Percentiles rank a stretch among this genome's conserved stretches.
Conservation (phyloP, 2,797 vertebrate genomes). For the Micrastur ruficollis region DNA sequence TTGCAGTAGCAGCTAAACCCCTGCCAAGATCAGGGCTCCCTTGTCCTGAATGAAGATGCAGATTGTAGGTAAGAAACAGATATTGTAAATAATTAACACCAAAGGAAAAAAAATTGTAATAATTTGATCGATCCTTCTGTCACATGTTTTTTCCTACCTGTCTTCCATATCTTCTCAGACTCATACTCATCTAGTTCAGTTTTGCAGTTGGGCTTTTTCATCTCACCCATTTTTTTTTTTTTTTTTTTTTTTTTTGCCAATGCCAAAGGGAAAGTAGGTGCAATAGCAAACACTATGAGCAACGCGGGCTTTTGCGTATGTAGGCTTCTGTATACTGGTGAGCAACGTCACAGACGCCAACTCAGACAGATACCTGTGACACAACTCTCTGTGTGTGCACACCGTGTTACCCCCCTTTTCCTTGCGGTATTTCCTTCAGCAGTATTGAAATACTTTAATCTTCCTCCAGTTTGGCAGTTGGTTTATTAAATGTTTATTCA, state of each 20-base stretch:
- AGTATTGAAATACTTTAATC: constrained; percentile 35
- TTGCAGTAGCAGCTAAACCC: background rate
- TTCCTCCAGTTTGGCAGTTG: constrained; percentile 48
- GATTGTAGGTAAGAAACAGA: constrained; percentile 41
- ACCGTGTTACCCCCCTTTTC: background rate
- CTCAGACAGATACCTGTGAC: background rate
- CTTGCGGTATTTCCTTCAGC: constrained; percentile 7
- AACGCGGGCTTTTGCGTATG: rapidly evolving
- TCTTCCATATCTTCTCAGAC: background rate
- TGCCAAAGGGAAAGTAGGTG: background rate
- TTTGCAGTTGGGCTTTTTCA: background rate
- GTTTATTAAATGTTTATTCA: constrained; percentile 66
- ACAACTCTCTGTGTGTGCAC: background rate
- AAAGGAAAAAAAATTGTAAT: background rate
- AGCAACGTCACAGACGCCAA: background rate
- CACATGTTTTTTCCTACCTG: background rate
- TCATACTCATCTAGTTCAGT: background rate
- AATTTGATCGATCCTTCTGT: constrained; percentile 46
- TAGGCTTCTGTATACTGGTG: background rate
- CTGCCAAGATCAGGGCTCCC: constrained; percentile 14
- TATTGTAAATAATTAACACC: constrained; percentile 61
- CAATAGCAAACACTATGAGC: background rate
- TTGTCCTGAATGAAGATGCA: constrained; percentile 14
- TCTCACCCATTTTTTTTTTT: background rate
- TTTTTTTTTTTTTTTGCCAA: background rate